Percentiles rank a stretch among this genome's conserved stretches.
Evolutionary conservation across 1,140 invertebrate genomes (phyloP).

Genomic region (Monochamus saltuarius): DNA sequence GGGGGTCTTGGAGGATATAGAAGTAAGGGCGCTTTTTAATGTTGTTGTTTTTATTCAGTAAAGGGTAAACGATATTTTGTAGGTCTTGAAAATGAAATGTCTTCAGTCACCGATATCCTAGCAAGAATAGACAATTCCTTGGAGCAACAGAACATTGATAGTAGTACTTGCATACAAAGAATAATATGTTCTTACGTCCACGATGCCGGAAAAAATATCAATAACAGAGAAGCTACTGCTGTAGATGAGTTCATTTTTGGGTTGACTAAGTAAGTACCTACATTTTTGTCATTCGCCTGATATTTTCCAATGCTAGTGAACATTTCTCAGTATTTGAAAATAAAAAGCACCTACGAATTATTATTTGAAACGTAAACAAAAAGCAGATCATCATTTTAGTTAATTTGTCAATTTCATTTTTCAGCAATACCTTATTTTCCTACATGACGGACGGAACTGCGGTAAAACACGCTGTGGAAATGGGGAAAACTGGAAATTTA

Average conservation of each 20-base stretch:
- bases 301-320: not conserved
- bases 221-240: constrained; percentile 62
- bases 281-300: no score
- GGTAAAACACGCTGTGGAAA: constrained; percentile 71
- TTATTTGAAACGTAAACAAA: no score
- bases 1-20: constrained; percentile 60
- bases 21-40: constrained; percentile 57
- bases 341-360: no score
- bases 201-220: constrained; percentile 63
- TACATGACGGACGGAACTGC: constrained; percentile 74
- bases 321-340: not conserved
- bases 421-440: constrained; percentile 68
- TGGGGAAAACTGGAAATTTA: constrained; percentile 60
- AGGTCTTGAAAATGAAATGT: constrained; percentile 64
- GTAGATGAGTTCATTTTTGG: constrained; percentile 66
- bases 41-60: no score
- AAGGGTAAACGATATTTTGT: not conserved
- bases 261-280: constrained; percentile 60
- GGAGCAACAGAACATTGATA: constrained; percentile 74
- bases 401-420: constrained; percentile 33
- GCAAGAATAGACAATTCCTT: constrained; percentile 71
- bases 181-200: constrained; percentile 75
- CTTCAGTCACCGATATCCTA: constrained; percentile 65
- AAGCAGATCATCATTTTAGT: not conserved
- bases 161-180: constrained; percentile 74